phyloP scores from a whole-genome alignment of 2,888 invertebrate species.

The Muscina levida region DNA sequence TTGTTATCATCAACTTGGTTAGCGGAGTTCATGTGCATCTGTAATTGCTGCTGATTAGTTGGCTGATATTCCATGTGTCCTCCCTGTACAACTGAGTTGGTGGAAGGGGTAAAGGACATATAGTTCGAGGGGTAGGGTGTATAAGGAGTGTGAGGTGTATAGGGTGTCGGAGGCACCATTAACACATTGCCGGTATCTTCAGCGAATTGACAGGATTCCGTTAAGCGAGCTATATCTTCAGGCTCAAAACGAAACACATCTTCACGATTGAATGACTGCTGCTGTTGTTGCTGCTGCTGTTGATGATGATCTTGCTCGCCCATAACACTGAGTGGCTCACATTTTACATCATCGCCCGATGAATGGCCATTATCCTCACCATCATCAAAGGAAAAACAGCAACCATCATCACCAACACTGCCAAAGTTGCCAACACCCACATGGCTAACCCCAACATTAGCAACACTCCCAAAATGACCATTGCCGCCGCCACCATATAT shows the following conservation, averaged over 20 bases:
- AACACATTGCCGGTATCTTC: neutral
- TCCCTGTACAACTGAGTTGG: slow-evolving; percentile 15
- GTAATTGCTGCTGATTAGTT: neutral
- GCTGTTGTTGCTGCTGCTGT: slow-evolving; percentile 46
- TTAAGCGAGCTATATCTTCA: slow-evolving; percentile 79
- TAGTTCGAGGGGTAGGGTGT: slow-evolving; percentile 62
- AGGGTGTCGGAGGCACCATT: slow-evolving; percentile 67
- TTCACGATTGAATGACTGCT: slow-evolving; percentile 70
- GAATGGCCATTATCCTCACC: slow-evolving; percentile 70
- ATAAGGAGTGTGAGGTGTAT: slow-evolving; percentile 69
- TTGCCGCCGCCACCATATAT: slow-evolving; percentile 71
- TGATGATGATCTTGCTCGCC: slow-evolving; percentile 19
- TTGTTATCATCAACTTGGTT: neutral
- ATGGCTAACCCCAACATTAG: slow-evolving; percentile 70
- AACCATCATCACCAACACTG: slow-evolving; percentile 1
- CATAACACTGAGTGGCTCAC: neutral
- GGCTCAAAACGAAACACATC: slow-evolving; percentile 80
- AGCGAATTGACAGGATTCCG: slow-evolving; percentile 66
- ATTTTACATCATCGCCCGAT: slow-evolving; percentile 56
- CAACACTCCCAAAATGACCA: slow-evolving; percentile 51
- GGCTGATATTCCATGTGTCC: slow-evolving; percentile 42
- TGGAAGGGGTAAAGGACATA: slow-evolving; percentile 53
- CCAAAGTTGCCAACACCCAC: neutral
- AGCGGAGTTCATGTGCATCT: slow-evolving; percentile 27
- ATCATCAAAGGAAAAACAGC: slow-evolving; percentile 45